Percentiles rank a stretch among this genome's conserved stretches.
Evolutionary conservation across 2,797 vertebrate species (phyloP).

Genomic region (Xenentodon cancila): DNA sequence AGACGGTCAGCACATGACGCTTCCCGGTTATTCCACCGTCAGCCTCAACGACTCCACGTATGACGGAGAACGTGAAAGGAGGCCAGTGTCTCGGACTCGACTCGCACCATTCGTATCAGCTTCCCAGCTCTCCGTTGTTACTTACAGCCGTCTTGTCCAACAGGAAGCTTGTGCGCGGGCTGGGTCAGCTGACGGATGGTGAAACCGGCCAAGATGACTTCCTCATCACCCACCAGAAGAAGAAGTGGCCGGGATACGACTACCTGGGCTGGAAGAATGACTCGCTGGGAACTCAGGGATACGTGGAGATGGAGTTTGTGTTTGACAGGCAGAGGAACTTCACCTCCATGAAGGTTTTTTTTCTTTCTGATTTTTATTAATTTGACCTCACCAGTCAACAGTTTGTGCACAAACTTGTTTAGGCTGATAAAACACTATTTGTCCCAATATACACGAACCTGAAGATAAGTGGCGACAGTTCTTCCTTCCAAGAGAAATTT

Average conservation of each 20-base stretch:
- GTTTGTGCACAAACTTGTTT: too few species aligned
- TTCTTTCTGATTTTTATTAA: neutral
- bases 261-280: constrained; percentile 89
- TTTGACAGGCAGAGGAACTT: constrained; percentile 87
- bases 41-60: constrained; percentile 93
- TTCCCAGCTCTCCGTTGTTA: neutral
- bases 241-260: constrained; percentile 86
- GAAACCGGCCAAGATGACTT: constrained; percentile 85
- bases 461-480: too few species aligned
- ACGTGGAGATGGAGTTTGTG: constrained; percentile 86
- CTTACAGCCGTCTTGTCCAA: constrained; percentile 11
- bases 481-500: too few species aligned
- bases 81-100: constrained; percentile 58
- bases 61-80: constrained; percentile 85
- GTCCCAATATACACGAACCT: too few species aligned
- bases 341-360: constrained; percentile 86
- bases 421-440: too few species aligned
- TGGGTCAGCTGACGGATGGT: constrained; percentile 88
- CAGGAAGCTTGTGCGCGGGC: constrained; percentile 82
- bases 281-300: constrained; percentile 70
- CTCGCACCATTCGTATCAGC: neutral
- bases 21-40: constrained; percentile 81
- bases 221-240: constrained; percentile 77
- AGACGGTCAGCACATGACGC: constrained; percentile 87
- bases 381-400: too few species aligned